phyloP scores from a whole-genome alignment of 1,140 invertebrate genomes.

The Trachymyrmex cornetzi region DNA sequence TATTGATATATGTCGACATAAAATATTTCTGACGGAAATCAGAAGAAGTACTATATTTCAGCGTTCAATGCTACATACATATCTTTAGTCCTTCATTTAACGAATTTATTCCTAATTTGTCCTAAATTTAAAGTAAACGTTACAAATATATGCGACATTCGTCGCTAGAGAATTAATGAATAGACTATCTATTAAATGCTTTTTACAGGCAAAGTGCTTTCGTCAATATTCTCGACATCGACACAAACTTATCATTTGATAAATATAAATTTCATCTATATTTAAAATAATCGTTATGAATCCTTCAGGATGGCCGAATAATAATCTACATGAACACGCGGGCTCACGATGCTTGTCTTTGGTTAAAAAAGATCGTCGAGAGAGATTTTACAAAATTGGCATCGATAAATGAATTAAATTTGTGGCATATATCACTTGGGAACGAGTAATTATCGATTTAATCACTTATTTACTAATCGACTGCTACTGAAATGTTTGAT shows the following conservation, averaged over 20 bases:
- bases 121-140: too few species aligned
- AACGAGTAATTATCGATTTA: background rate
- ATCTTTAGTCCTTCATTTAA: too few species aligned
- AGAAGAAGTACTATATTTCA: too few species aligned
- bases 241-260: background rate
- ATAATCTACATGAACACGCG: background rate
- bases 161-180: too few species aligned
- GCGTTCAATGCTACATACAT: too few species aligned
- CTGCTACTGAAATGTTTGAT: constrained; percentile 17
- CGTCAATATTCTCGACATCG: background rate
- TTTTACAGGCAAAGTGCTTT: too few species aligned
- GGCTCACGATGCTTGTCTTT: background rate
- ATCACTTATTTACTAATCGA: background rate
- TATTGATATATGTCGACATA: too few species aligned
- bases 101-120: too few species aligned
- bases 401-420: background rate
- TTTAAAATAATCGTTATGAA: background rate
- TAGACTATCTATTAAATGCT: background rate
- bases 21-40: too few species aligned
- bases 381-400: background rate
- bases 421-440: background rate
- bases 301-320: background rate
- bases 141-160: too few species aligned
- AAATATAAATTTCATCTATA: background rate
- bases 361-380: background rate